These are phyloP conservation scores for Drosophila littoralis DNA, from an alignment of 1,140 invertebrate species.

Conservation along the genomic window DNA sequence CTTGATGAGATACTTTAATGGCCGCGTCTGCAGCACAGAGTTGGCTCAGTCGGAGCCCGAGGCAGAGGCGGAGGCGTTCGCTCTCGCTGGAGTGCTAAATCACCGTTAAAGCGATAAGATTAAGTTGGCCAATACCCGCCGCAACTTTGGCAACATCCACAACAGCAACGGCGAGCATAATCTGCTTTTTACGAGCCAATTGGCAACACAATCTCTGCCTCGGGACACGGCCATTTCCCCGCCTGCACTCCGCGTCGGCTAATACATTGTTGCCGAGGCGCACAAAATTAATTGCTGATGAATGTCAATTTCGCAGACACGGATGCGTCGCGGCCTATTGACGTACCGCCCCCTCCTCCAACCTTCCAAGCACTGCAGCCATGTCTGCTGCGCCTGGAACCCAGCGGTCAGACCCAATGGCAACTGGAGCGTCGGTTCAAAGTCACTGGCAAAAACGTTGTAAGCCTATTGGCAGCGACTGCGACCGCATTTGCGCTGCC, in stretches of 20 bases:
- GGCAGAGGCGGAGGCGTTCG: slow-evolving; percentile 4
- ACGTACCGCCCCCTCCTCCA: neutral
- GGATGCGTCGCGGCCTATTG: slow-evolving; percentile 7
- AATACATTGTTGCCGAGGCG: slow-evolving; percentile 77
- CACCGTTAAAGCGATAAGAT: slow-evolving; percentile 78
- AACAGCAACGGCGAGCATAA: slow-evolving; percentile 41
- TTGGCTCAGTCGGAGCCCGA: neutral
- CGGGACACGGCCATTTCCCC: slow-evolving; percentile 4
- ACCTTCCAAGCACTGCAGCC: no score
- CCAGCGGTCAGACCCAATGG: neutral
- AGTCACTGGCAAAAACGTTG: slow-evolving; percentile 83
- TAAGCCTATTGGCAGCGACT: slow-evolving; percentile 59
- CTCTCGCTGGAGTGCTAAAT: slow-evolving; percentile 63
- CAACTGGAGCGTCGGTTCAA: slow-evolving; percentile 60
- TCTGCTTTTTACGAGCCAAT: slow-evolving; percentile 76
- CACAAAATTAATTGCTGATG: slow-evolving; percentile 83
- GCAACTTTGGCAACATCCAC: slow-evolving; percentile 34
- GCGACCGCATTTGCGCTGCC: slow-evolving; percentile 35
- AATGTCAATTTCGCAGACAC: slow-evolving; percentile 58
- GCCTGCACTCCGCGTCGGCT: slow-evolving; percentile 9
- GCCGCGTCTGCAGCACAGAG: slow-evolving; percentile 23
- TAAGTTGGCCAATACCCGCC: slow-evolving; percentile 58
- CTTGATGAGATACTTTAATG: slow-evolving; percentile 83
- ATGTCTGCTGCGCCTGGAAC: neutral
- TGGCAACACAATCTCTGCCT: slow-evolving; percentile 62